Evolutionary conservation across 1,140 invertebrate species (phyloP).

Genomic region (Bombus soroeensis): DNA sequence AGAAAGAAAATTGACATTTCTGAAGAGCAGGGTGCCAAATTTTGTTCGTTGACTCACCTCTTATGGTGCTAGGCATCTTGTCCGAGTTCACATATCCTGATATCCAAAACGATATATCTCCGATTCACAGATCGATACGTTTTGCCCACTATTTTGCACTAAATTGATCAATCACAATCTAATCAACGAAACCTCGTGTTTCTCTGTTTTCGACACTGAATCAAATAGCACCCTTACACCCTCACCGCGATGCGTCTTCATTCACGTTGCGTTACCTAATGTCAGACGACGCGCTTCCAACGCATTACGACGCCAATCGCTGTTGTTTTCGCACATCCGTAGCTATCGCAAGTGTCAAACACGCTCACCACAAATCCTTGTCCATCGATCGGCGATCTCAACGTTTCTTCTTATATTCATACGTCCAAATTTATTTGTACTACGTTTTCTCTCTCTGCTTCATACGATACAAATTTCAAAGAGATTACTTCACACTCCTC

Average conservation of each 20-base stretch:
- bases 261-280: conserved; percentile 11
- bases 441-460: not conserved
- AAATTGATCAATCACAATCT: conserved; percentile 48
- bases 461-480: not conserved
- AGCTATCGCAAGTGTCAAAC: conserved; percentile 17
- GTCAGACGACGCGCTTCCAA: conserved; percentile 30
- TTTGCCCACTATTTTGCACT: conserved; percentile 50
- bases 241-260: conserved; percentile 5
- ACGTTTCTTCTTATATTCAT: conserved; percentile 18
- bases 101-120: conserved; percentile 68
- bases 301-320: conserved; percentile 40
- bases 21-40: too few relatives aligned
- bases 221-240: conserved; percentile 43
- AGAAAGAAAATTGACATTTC: not conserved
- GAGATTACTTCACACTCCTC: not conserved
- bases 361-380: conserved; percentile 13
- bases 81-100: conserved; percentile 79
- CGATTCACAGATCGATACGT: conserved; percentile 48
- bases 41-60: conserved; percentile 77
- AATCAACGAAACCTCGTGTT: conserved; percentile 9
- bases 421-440: not conserved
- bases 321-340: conserved; percentile 38
- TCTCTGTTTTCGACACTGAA: conserved; percentile 50
- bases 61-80: conserved; percentile 84
- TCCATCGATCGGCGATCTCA: conserved; percentile 38